A percentile compares a stretch with the other conserved stretches of the same genome.
Conservation (phyloP, 2,797 vertebrate species). For the Pogonophryne albipinna region DNA sequence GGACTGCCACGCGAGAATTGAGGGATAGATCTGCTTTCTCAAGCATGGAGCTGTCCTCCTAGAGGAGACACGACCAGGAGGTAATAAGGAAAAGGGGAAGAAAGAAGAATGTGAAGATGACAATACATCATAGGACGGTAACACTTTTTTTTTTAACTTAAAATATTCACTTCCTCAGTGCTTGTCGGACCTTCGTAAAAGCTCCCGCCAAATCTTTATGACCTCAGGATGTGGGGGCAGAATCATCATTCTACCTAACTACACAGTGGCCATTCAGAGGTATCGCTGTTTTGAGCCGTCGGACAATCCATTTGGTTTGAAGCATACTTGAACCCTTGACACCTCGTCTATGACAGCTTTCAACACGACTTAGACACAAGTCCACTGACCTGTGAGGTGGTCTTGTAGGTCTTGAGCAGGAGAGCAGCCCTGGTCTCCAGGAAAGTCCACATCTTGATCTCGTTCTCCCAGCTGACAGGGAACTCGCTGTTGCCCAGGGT, state of each 20-base stretch:
- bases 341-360: not conserved
- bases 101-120: not conserved
- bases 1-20: constrained; percentile 89
- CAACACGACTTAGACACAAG: not conserved
- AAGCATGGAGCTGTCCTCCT: constrained; percentile 91
- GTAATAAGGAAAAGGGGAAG: not conserved
- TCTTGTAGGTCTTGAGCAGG: constrained; percentile 96
- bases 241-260: not conserved
- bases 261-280: not conserved
- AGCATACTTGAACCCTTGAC: not conserved
- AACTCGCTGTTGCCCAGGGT: constrained; percentile 95
- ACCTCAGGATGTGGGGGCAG: not conserved
- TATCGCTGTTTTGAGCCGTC: not conserved
- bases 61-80: constrained; percentile 1
- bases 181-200: not conserved
- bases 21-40: constrained; percentile 87
- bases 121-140: not conserved
- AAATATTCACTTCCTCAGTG: not conserved
- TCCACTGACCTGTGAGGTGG: constrained; percentile 89
- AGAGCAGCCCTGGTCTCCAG: constrained; percentile 95
- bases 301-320: not conserved
- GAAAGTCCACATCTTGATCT: constrained; percentile 98
- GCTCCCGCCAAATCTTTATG: not conserved
- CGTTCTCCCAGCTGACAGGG: constrained; percentile 99
- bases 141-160: not conserved